Evolutionary conservation across 2,888 invertebrate genomes (phyloP), one percentile per base, ranked within the genome.

Genomic region (Cerceris rybyensis): DNA sequence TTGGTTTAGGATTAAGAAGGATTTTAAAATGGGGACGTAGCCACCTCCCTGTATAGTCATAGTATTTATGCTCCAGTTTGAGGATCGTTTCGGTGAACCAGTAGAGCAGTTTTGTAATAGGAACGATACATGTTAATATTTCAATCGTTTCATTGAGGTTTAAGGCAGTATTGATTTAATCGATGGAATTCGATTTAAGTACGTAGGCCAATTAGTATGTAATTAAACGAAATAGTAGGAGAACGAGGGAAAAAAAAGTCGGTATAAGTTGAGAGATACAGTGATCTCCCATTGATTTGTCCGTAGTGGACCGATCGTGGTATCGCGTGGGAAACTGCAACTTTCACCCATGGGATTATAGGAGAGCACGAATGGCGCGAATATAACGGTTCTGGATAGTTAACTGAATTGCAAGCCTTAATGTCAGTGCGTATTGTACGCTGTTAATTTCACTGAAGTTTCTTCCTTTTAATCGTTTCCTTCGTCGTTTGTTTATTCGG

Each of bases 281-380:
- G 42, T 42, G 67, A 70, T 69, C 28, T 28, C 50, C 59, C 80
- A 79, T 74, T 76, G 77, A 78, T 76, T 76, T 61, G 58, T 63
- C 11, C 42, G 61, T 49, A 14, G 60, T 58, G 46, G 77, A 70
- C n/a, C 6, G 50, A 46, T 46, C 50, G 50, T 6, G 50, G 50
- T n/a, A 50, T 76, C 70, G 84, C 87, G 90, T 90, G 90, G 89
- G 90, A 90, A 91, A 90, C 90, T 86, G 87, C 84, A 89, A 90
- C 91, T 91, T 91, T 91, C 91, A 91, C 91, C 89, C 89, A 87
- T 86, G 86, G 83, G 88, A 88, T 81, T 80, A 85, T 78, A 83
- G 81, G 85, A 83, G 82, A 81, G 79, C 75, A 78, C 76, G 63
- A 80, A 84, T 77, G 77, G 82, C 79, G 81, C 77, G 79, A 84